Percentiles rank a stretch among this genome's conserved stretches.
phyloP scores from a whole-genome alignment of 2,888 invertebrate species.

The Plebejus melissa region DNA sequence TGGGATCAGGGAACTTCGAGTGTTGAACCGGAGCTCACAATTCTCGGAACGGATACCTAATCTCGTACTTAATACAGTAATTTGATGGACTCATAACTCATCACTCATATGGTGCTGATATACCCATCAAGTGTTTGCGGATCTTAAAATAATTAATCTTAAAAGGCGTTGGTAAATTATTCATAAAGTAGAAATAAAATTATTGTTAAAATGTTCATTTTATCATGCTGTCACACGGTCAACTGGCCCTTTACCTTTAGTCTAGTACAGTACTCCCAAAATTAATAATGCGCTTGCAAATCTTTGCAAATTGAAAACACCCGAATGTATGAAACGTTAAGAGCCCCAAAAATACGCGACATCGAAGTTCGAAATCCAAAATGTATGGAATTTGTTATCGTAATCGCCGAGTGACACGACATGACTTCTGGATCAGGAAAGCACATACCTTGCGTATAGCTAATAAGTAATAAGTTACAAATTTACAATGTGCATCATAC shows the following conservation, averaged over 20 bases:
- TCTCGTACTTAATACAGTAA: neutral
- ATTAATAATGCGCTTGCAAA: no score
- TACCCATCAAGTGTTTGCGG: neutral
- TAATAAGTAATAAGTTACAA: neutral
- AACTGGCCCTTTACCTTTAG: no score
- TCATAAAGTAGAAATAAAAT: neutral
- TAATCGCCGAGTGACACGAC: no score
- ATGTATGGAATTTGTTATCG: no score
- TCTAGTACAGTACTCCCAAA: no score
- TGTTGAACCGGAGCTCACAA: conserved; percentile 32
- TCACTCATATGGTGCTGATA: conserved; percentile 9
- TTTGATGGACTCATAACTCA: neutral
- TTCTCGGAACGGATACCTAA: neutral
- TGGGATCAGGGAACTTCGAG: conserved; percentile 33
- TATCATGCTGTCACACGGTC: no score
- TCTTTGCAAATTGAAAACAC: no score
- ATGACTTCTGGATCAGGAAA: neutral
- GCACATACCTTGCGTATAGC: neutral
- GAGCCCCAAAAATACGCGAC: no score
- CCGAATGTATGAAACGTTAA: no score
- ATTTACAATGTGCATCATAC: neutral
- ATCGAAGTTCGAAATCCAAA: no score
- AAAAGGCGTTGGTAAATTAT: neutral
- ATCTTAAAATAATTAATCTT: neutral
- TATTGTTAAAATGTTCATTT: no score